Evolutionary conservation across 2,888 invertebrate species (phyloP).

Genomic region (Trichopria drosophilae): DNA sequence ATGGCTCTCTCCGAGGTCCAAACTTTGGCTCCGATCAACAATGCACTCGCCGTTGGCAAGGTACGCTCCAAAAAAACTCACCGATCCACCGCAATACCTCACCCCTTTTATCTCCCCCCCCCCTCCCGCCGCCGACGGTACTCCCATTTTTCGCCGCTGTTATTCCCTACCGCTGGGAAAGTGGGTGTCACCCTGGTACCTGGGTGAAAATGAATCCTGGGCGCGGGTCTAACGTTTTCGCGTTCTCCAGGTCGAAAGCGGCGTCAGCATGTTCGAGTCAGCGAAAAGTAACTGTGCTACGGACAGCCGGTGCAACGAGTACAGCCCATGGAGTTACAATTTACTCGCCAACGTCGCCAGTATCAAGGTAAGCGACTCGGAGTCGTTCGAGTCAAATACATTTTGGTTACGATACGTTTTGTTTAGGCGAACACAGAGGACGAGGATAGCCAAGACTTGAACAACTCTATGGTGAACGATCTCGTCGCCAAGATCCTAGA

Average conservation of each 20-base stretch:
- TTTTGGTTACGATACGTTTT: constrained; percentile 14
- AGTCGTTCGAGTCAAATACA: neutral
- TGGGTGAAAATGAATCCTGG: too few relatives aligned
- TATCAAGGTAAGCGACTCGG: constrained; percentile 38
- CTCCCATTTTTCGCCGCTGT: too few relatives aligned
- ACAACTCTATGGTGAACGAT: constrained; percentile 68
- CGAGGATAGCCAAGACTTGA: constrained; percentile 53
- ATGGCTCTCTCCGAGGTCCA: constrained; percentile 54
- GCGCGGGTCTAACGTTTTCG: too few relatives aligned
- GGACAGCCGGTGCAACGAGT: constrained; percentile 46
- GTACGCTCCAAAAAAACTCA: too few relatives aligned
- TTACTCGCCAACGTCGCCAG: constrained; percentile 43
- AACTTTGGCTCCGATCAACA: constrained; percentile 51
- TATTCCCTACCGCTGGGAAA: too few relatives aligned
- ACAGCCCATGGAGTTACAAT: constrained; percentile 53
- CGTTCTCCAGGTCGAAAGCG: constrained; percentile 43
- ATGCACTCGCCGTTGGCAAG: constrained; percentile 50
- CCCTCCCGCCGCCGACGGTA: too few relatives aligned
- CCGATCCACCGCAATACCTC: too few relatives aligned
- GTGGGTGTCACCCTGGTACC: too few relatives aligned
- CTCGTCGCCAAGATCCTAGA: constrained; percentile 69
- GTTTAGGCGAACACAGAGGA: constrained; percentile 50
- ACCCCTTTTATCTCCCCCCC: too few relatives aligned
- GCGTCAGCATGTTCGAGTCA: constrained; percentile 51
- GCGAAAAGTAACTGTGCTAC: constrained; percentile 46